phyloP scores from a whole-genome alignment of 2,888 invertebrate species.

The Caenorhabditis sinica region DNA sequence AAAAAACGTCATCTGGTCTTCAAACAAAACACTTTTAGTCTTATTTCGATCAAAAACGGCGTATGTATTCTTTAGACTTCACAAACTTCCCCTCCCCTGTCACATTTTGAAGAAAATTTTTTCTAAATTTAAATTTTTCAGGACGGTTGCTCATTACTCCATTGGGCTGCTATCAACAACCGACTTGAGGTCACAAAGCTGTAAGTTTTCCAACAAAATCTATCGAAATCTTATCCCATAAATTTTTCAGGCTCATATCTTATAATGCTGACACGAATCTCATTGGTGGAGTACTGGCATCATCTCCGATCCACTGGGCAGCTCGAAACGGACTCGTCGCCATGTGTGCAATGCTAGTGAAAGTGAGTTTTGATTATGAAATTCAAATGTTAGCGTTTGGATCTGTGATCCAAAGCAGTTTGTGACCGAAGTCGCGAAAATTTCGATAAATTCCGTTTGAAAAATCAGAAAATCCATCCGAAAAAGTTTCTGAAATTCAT shows the following conservation, averaged over 20 bases:
- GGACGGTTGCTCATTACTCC: slow-evolving; percentile 96
- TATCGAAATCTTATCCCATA: neutral
- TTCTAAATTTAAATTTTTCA: slow-evolving; percentile 15
- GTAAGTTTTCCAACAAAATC: slow-evolving; percentile 39
- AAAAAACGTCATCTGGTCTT: neutral
- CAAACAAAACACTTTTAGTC: no score
- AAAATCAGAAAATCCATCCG: neutral
- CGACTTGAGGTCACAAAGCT: slow-evolving; percentile 84
- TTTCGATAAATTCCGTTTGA: no score
- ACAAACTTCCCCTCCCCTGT: no score
- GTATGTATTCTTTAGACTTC: no score
- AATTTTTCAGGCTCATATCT: slow-evolving; percentile 58
- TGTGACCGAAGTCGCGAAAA: no score
- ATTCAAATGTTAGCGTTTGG: no score
- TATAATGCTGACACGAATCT: slow-evolving; percentile 94
- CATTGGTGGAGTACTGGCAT: slow-evolving; percentile 95
- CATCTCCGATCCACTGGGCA: slow-evolving; percentile 99
- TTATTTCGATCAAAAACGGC: no score
- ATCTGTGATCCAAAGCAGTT: no score
- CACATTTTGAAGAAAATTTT: neutral
- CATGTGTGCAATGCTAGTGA: slow-evolving; percentile 89
- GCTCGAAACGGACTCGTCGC: slow-evolving; percentile 92
- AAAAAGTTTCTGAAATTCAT: no score
- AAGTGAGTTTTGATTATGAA: slow-evolving; percentile 86
- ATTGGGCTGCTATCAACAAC: slow-evolving; percentile 99